Evolutionary conservation across 1,140 invertebrate genomes (phyloP), one percentile per base, ranked within the genome.

Genomic region (Periplaneta americana): DNA sequence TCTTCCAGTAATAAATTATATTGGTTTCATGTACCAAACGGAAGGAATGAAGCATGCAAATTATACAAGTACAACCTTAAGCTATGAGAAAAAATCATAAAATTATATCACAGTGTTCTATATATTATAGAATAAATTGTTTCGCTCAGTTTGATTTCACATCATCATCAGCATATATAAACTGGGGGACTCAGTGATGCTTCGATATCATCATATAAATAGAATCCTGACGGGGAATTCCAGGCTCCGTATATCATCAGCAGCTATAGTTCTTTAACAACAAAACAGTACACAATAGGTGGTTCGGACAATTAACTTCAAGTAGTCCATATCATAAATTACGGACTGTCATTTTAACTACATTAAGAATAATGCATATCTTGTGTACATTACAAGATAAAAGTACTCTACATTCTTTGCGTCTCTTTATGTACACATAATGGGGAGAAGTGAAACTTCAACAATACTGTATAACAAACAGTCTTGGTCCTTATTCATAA

Each of bases 71-170:
- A 75, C 34, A 66, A 22, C 35, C 32, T 32, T 34, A 22, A 28
- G 32, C 74, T 80, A 80, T 31, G 36, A 34, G 34, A 35, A 32
- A 11, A 32, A 78, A 48, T 78, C n/a, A 66, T 80, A 39, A 57
- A 74, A 80, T 74, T 74, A 74, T 80, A 80, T 80, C 80, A 80
- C 80, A 80, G 80, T 74, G 34, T 80, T 80, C 80, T 80, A 80
- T 80, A 74, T 32, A 80, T 78, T 78, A 36, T 34, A 48, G 22
- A 35, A 80, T 36, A 74, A 35, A 66, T 28, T 75, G 18, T 15
- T 36, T 78, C n/a, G 17, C 28, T 11, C n/a, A 78, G 15, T 28
- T 22, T 22, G 76, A 35, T 78, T 31, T 28, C 13, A 36, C 2
- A 39, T 78, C 28, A 28, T 34, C 33, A n/a, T 10, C 32, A 34